Evolutionary conservation across 2,888 invertebrate genomes (phyloP).

Genomic region (Tromatobia lineatoria): DNA sequence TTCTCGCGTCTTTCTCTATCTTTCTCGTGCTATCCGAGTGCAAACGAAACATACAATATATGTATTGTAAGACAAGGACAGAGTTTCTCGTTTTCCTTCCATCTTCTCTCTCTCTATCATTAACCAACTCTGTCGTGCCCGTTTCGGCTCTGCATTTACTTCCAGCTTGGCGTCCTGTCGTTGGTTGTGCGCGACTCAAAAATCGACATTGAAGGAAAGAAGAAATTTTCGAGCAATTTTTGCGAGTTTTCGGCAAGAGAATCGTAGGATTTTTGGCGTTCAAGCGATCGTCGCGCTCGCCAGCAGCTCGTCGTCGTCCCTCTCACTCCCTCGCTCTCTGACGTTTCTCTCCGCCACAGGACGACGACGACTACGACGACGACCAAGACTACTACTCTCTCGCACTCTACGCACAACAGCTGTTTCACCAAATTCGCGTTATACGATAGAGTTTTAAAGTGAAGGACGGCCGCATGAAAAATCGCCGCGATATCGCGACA

Average conservation of each 20-base stretch:
- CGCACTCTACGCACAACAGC: constrained; percentile 69
- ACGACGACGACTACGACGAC: constrained; percentile 24
- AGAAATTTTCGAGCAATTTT: background rate
- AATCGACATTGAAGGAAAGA: background rate
- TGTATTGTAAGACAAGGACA: background rate
- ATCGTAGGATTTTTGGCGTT: constrained; percentile 1
- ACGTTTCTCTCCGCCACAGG: constrained; percentile 65
- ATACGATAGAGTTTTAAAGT: constrained; percentile 54
- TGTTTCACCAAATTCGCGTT: constrained; percentile 68
- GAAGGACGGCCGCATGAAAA: constrained; percentile 15
- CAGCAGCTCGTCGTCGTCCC: background rate
- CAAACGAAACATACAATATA: too few relatives aligned
- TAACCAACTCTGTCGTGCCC: background rate
- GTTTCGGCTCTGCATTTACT: constrained; percentile 1
- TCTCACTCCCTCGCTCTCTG: constrained; percentile 51
- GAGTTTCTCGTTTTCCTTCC: constrained; percentile 5
- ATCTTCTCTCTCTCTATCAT: constrained; percentile 23
- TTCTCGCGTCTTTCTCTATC: background rate
- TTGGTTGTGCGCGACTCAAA: background rate
- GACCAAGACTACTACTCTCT: constrained; percentile 34
- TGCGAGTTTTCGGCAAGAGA: background rate
- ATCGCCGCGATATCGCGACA: constrained; percentile 26
- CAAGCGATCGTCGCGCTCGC: constrained; percentile 45
- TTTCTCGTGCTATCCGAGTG: background rate
- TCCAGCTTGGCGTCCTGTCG: constrained; percentile 19